phyloP scores from a whole-genome alignment of 2,888 invertebrate species.

The Tetrapedia diversipes region DNA sequence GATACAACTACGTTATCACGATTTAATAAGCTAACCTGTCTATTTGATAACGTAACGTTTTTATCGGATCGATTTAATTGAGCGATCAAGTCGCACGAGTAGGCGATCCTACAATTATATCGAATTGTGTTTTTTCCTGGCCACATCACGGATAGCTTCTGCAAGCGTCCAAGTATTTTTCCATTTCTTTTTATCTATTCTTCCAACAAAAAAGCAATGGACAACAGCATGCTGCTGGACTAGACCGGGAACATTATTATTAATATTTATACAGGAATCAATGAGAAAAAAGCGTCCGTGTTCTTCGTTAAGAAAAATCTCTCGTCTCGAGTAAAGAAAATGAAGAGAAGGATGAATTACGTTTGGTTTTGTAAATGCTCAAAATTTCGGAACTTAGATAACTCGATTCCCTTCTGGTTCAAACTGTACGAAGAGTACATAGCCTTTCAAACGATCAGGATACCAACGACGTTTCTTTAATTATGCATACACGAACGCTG shows the following conservation, averaged over 20 bases:
- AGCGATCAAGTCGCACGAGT: conserved; percentile 2
- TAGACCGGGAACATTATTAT: no score
- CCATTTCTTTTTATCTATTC: neutral
- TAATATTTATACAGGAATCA: no score
- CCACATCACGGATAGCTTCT: neutral
- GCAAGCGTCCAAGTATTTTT: neutral
- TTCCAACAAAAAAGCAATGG: neutral
- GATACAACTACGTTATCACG: conserved; percentile 11
- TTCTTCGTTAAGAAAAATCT: neutral
- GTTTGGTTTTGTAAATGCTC: no score
- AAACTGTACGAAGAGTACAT: neutral
- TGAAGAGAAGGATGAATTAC: neutral
- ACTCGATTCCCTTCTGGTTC: no score
- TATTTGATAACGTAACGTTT: conserved; percentile 23
- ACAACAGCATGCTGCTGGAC: no score
- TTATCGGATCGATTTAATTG: conserved; percentile 18
- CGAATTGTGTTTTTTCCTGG: neutral
- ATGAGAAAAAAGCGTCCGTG: no score
- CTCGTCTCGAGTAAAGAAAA: neutral
- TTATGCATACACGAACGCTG: conserved; percentile 5
- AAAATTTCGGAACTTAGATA: no score
- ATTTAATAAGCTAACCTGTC: conserved; percentile 15
- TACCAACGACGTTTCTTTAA: neutral
- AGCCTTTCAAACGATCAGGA: neutral
- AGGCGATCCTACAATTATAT: conserved; percentile 12